phyloP scores from a whole-genome alignment of 1,140 invertebrate species.

The Arion vulgaris region DNA sequence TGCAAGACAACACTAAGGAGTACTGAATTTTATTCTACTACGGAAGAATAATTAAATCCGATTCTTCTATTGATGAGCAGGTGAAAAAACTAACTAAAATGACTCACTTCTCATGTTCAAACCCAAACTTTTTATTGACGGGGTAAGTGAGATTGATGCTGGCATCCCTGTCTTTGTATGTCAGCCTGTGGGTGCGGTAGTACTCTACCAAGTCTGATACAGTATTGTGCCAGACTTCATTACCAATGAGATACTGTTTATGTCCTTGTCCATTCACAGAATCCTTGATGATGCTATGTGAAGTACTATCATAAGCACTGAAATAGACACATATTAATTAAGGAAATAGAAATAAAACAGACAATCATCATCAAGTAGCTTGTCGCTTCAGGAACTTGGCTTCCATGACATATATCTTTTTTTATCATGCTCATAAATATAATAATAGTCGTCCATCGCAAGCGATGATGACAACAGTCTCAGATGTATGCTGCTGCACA shows the following conservation, averaged over 20 bases:
- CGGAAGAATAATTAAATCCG: too few relatives aligned
- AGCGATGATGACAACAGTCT: too few relatives aligned
- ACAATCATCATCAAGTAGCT: too few relatives aligned
- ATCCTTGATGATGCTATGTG: constrained; percentile 29
- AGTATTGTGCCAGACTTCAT: constrained; percentile 39
- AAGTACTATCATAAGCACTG: constrained; percentile 1
- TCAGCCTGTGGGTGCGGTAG: constrained; percentile 40
- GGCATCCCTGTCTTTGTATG: constrained; percentile 31
- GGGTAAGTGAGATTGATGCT: constrained; percentile 37
- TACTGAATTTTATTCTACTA: too few relatives aligned
- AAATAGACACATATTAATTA: not conserved
- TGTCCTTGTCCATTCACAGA: not conserved
- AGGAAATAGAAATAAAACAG: too few relatives aligned
- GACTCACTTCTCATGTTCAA: constrained; percentile 30
- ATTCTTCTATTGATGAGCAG: too few relatives aligned
- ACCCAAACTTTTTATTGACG: constrained; percentile 31
- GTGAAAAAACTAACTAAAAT: not conserved
- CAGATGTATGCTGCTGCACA: too few relatives aligned
- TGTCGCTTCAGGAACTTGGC: too few relatives aligned
- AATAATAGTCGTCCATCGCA: too few relatives aligned
- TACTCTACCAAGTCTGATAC: constrained; percentile 39
- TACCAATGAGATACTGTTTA: constrained; percentile 35
- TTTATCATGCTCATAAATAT: too few relatives aligned
- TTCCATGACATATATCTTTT: too few relatives aligned
- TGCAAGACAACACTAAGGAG: too few relatives aligned